Evolutionary conservation across 1,140 invertebrate species (phyloP), one percentile per base, ranked within the genome.

Genomic region (Sweltsa coloradensis): DNA sequence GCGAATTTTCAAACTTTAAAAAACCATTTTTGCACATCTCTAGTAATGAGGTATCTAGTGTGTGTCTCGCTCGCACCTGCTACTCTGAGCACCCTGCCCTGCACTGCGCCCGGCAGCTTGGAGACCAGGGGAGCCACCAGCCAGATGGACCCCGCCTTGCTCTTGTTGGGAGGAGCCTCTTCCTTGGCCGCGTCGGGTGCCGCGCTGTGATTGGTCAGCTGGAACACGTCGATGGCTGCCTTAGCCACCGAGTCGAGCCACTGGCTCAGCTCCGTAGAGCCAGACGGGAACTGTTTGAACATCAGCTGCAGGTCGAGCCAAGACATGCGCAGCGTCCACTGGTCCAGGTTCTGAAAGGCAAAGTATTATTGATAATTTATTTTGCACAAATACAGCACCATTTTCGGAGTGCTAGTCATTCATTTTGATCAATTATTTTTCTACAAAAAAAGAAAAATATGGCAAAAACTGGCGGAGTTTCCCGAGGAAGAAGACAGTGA

Each of bases 251-350:
- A 90, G 56, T 97, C 92, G 5, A 97, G 63, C 89, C 91, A 93
- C 34, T 79, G 75, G 54, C 74, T 84, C 13, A 93, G 70, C 59
- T 93, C 87, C 1, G 60, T 72, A n/a, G 79, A 74, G 6, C 67
- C 68, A 21, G 66, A 63, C 16, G 75, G 71, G 57, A 85, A 81
- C 62, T 96, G 90, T 60, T 91, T 89, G 63, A 91, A 93, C 88
- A 96, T 93, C 5, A 98, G 72, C 63, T 96, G 89, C 40, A 98
- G 70, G 65, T 97, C 92, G 19, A 98, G 66, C 82, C 88, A 91
- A 0, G 91, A 94, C 69, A 97, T 92, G 16, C 93, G 71, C n/a
- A 97, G 66, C n/a, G 88, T 92, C 95, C 95, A 98, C 53, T 93
- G 88, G 60, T 97, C 92, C 16, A 97, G 66, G 61, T 89, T 91